phyloP scores from a whole-genome alignment of 2,888 invertebrate species.

The Drosophila multiciliata region DNA sequence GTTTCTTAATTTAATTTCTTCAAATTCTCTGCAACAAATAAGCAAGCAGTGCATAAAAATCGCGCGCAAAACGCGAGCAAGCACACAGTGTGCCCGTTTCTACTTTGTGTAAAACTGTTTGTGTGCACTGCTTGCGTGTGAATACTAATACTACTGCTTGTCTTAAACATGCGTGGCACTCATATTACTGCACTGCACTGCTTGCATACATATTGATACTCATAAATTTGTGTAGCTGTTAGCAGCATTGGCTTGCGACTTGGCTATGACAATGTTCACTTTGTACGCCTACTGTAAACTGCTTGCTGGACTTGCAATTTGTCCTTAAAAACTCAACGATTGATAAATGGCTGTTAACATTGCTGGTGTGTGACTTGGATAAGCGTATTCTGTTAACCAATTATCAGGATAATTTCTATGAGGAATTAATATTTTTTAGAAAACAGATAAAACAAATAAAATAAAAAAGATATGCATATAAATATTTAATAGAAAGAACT shows the following conservation, averaged over 20 bases:
- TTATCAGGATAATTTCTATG: not conserved
- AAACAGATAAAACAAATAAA: not conserved
- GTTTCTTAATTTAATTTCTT: not conserved
- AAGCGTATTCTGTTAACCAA: not conserved
- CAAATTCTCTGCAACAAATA: not conserved
- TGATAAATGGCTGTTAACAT: not conserved
- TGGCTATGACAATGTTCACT: not conserved
- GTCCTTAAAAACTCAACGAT: not conserved
- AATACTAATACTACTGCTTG: not conserved
- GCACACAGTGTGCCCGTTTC: not conserved
- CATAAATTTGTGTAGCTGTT: not conserved
- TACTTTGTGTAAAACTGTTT: not conserved
- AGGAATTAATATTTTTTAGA: not conserved
- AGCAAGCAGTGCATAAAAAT: slow-evolving; percentile 17
- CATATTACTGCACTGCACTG: not conserved
- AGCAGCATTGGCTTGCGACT: not conserved
- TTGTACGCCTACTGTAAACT: not conserved
- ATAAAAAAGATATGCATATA: too few species aligned
- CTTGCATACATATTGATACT: not conserved
- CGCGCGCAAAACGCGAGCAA: slow-evolving; percentile 20
- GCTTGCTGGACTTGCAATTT: not conserved
- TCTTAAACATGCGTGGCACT: not conserved
- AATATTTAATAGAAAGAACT: not conserved
- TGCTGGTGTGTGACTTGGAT: slow-evolving; percentile 9
- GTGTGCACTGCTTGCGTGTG: not conserved